phyloP scores from a whole-genome alignment of 2,888 invertebrate species.

The Aphodius granarius region DNA sequence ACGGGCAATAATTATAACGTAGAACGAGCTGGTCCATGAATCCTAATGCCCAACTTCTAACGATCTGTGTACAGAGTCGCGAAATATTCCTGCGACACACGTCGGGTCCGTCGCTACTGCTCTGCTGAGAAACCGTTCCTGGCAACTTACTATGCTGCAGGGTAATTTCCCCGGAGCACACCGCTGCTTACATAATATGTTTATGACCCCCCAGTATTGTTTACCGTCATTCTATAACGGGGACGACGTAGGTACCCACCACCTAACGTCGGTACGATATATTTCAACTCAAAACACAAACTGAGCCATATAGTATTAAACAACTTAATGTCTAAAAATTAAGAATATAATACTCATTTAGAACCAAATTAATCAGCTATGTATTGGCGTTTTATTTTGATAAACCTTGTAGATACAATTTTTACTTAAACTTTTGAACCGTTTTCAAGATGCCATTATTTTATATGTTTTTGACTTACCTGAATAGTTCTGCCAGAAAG shows the following conservation, averaged over 20 bases:
- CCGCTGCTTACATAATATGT: slow-evolving; percentile 54
- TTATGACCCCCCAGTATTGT: slow-evolving; percentile 40
- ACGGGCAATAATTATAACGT: slow-evolving; percentile 17
- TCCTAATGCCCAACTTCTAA: slow-evolving; percentile 35
- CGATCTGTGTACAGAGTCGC: slow-evolving; percentile 40
- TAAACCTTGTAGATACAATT: too few species aligned
- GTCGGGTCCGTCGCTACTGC: slow-evolving; percentile 30
- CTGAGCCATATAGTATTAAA: background rate
- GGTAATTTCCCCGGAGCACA: slow-evolving; percentile 53
- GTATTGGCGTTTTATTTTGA: too few species aligned
- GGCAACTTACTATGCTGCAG: slow-evolving; percentile 43
- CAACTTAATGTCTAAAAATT: too few species aligned
- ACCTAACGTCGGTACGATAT: background rate
- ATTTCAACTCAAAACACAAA: background rate
- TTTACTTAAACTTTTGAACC: background rate
- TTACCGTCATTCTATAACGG: slow-evolving; percentile 1
- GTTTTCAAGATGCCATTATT: background rate
- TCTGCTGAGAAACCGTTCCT: slow-evolving; percentile 29
- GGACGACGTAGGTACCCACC: background rate
- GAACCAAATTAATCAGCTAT: too few species aligned
- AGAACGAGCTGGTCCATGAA: slow-evolving; percentile 37
- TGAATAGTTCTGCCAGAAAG: slow-evolving; percentile 91
- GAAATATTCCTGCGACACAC: slow-evolving; percentile 44
- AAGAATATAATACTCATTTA: too few species aligned
- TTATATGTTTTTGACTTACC: slow-evolving; percentile 59